Base-by-base conservation (phyloP, 2,888 invertebrate species). In the Rhagonycha lutea region DNA sequence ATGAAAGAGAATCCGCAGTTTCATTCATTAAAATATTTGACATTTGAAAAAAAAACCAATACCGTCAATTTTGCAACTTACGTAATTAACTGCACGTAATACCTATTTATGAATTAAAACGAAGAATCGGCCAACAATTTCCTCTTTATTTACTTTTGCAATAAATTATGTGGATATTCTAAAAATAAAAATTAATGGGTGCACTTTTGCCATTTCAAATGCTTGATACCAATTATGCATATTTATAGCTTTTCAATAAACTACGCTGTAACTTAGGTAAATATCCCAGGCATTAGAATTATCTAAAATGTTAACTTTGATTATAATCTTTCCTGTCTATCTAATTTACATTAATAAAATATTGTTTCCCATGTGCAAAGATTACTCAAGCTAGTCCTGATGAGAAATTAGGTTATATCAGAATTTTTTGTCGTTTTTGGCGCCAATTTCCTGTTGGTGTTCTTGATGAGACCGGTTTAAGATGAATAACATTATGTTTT, bases 401-500 rank as follows among this genome's bases (percentile, higher is more conserved):
- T 75, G 77, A 73, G 77, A 79, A 79, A 79, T 72, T 79, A 61
- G 79, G 79, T 79, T 79, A 79, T 75, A 77, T 75, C 73, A 75
- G 72, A 70, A 71, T 76, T 76, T 77, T 78, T 73, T 77, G 70
- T 72, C 67, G 70, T 74, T 74, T 79, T 79, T 72, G 77, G 79
- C 79, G 79, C 79, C 79, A 72, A 79, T 79, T 77, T 79, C 79
- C 79, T 79, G 79, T 78, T 76, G 29, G 69, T 76, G 67, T 75
- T 69, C 77, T 47, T 47, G 47, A 47, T 47, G n/a, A 24, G 77
- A 79, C 79, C 79, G 79, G 79, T 79, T 79, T 77, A 72, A 26
- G 63, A 67, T 78, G 74, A 78, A 78, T 78, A 75, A 78, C 75
- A 74, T 77, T 77, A 61, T 32, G 28, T n/a, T 24, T 65, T 65